Conservation (phyloP, 2,113 vertebrate genomes). For the Corydoras maculifer region DNA sequence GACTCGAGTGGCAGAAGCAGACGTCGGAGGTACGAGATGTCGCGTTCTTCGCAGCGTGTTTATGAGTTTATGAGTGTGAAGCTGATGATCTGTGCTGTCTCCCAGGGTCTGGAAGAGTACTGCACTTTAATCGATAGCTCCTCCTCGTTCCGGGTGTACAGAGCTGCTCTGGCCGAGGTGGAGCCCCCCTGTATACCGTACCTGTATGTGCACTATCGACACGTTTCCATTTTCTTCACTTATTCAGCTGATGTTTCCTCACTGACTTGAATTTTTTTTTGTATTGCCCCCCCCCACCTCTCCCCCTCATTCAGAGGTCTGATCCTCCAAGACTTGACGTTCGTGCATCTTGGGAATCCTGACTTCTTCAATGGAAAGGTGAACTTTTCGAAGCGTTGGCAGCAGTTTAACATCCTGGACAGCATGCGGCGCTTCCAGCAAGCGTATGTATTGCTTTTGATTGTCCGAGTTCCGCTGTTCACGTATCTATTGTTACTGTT, state of each 20-base stretch:
- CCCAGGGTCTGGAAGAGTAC: slow-evolving; percentile 78
- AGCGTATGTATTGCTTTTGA: slow-evolving; percentile 67
- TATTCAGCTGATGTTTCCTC: not conserved
- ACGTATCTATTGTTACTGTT: too few species aligned
- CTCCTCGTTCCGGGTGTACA: slow-evolving; percentile 81
- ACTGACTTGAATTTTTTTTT: slow-evolving; percentile 15
- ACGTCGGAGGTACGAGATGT: slow-evolving; percentile 73
- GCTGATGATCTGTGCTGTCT: slow-evolving; percentile 8
- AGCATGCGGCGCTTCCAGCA: slow-evolving; percentile 90
- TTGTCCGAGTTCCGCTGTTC: too few species aligned
- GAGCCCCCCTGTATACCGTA: slow-evolving; percentile 79
- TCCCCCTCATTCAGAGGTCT: slow-evolving; percentile 71
- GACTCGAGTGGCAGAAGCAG: slow-evolving; percentile 90
- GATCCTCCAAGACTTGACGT: slow-evolving; percentile 92
- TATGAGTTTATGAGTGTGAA: not conserved
- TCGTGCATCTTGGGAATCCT: slow-evolving; percentile 93
- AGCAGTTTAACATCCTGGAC: slow-evolving; percentile 94
- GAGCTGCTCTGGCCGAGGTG: slow-evolving; percentile 77
- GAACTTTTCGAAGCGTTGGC: slow-evolving; percentile 94
- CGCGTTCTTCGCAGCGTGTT: not conserved
- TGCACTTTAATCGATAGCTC: slow-evolving; percentile 86
- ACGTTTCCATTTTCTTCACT: not conserved
- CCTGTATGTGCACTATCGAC: slow-evolving; percentile 56
- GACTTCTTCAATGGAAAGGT: slow-evolving; percentile 81
- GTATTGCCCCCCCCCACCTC: too few species aligned